Evolutionary conservation across 1,140 invertebrate species (phyloP).

Genomic region (Zaprionus ghesquierei): DNA sequence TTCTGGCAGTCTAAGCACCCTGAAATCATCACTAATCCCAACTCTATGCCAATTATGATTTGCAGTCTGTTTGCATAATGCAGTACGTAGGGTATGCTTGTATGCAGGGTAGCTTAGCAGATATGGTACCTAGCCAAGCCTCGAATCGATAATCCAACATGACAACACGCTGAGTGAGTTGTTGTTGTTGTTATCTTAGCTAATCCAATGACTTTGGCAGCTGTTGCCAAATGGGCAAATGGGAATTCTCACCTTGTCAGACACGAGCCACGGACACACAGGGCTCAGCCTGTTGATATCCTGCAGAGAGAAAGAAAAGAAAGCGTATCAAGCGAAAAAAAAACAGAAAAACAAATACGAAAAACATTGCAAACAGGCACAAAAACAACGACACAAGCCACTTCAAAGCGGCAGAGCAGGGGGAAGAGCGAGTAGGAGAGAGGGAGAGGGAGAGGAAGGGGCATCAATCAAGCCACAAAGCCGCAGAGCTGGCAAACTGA

Average conservation of each 20-base stretch:
- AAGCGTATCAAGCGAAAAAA: neutral
- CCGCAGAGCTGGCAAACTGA: constrained; percentile 30
- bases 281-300: constrained; percentile 3
- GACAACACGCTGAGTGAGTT: neutral
- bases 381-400: neutral
- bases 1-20: neutral
- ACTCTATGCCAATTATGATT: neutral
- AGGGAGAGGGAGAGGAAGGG: neutral
- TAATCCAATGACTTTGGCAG: constrained; percentile 28
- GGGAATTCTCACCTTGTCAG: constrained; percentile 18
- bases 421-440: neutral
- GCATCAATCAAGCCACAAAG: constrained; percentile 46
- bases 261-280: constrained; percentile 36
- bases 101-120: neutral
- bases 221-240: constrained; percentile 13
- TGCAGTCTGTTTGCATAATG: constrained; percentile 3
- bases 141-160: constrained; percentile 11
- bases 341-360: neutral
- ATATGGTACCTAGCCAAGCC: neutral
- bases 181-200: neutral
- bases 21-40: neutral
- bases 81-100: neutral
- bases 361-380: neutral
- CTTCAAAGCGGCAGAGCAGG: constrained; percentile 11
- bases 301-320: too few species aligned